Evolutionary conservation across 1,140 invertebrate genomes (phyloP).

Genomic region (Heliconius eleuchia): DNA sequence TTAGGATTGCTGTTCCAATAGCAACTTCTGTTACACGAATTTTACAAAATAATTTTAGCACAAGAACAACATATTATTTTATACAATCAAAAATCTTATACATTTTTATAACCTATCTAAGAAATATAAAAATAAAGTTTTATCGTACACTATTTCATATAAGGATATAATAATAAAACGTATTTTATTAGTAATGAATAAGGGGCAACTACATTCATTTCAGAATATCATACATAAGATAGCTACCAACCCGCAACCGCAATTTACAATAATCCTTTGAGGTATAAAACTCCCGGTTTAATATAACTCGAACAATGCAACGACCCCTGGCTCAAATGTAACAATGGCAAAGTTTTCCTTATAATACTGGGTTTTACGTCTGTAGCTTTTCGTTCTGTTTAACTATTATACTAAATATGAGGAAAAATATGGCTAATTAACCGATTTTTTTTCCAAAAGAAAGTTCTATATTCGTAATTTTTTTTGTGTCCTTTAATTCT

Average conservation of each 20-base stretch:
- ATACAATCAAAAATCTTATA: too few species aligned
- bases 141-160: background rate
- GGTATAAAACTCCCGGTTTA: conserved; percentile 62
- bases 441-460: too few species aligned
- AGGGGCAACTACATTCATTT: conserved; percentile 1
- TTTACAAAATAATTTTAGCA: background rate
- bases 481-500: too few species aligned
- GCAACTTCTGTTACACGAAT: too few species aligned
- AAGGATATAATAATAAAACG: conserved; percentile 8
- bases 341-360: conserved; percentile 67
- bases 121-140: conserved; percentile 4
- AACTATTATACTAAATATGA: conserved; percentile 18
- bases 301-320: conserved; percentile 68
- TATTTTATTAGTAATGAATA: conserved; percentile 1
- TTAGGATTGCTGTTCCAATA: too few species aligned
- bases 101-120: background rate
- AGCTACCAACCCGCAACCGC: conserved; percentile 12
- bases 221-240: conserved; percentile 15
- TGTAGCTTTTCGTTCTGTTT: conserved; percentile 29
- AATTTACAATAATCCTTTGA: conserved; percentile 23
- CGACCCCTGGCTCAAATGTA: conserved; percentile 55
- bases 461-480: too few species aligned
- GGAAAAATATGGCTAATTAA: background rate
- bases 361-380: conserved; percentile 60
- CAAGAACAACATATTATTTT: background rate